phyloP scores from a whole-genome alignment of 2,888 invertebrate species.

The Ormia ochracea region DNA sequence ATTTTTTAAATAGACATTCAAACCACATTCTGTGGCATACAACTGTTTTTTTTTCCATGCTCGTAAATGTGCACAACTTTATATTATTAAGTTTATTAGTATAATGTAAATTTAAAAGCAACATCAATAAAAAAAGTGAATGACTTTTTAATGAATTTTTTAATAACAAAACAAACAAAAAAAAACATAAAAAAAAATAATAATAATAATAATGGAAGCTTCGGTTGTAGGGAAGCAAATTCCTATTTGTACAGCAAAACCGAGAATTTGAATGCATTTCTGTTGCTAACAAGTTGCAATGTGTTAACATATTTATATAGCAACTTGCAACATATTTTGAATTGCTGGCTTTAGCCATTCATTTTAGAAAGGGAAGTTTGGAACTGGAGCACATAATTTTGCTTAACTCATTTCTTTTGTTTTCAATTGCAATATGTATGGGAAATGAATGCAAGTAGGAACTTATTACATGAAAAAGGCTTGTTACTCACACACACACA shows the following conservation, averaged over 20 bases:
- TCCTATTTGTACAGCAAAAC: conserved; percentile 9
- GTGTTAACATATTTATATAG: conserved; percentile 1
- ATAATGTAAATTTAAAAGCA: neutral
- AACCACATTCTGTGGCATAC: neutral
- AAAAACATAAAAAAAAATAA: too few species aligned
- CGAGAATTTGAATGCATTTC: conserved; percentile 6
- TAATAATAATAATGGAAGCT: neutral
- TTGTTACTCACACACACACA: too few species aligned
- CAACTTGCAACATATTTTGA: conserved; percentile 16
- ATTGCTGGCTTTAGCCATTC: conserved; percentile 21
- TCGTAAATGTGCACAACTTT: neutral
- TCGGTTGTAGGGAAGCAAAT: conserved; percentile 17
- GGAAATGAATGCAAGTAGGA: neutral
- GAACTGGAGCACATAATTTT: neutral
- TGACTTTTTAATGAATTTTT: conserved; percentile 34
- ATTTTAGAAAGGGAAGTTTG: conserved; percentile 40
- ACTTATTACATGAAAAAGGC: neutral
- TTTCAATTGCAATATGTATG: neutral
- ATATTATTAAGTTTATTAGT: neutral
- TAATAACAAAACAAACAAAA: neutral
- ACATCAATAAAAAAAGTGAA: conserved; percentile 2
- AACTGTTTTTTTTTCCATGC: neutral
- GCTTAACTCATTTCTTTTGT: too few species aligned
- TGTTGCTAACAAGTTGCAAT: neutral
- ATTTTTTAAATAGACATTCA: conserved; percentile 6